Conservation (phyloP, 2,888 invertebrate species). For the Drosophila anomelani region DNA sequence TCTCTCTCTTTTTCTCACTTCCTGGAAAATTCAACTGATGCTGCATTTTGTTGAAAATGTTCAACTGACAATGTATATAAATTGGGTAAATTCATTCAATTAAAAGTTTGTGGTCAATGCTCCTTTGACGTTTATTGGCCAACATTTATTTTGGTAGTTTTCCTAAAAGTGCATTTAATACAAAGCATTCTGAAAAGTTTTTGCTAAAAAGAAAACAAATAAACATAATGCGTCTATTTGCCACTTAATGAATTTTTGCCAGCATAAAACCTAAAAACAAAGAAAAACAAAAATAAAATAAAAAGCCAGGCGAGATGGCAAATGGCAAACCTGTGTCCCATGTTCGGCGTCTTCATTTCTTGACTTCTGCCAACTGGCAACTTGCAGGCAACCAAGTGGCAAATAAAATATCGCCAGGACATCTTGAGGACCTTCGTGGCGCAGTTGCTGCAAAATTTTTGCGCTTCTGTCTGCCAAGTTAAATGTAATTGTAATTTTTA, state of each 20-base stretch:
- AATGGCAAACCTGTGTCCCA: constrained; percentile 73
- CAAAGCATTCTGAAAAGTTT: constrained; percentile 40
- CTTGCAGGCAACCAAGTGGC: constrained; percentile 55
- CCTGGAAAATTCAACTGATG: constrained; percentile 29
- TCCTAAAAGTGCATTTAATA: constrained; percentile 39
- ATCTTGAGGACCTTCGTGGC: constrained; percentile 31
- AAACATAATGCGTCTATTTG: constrained; percentile 74
- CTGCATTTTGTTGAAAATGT: constrained; percentile 28
- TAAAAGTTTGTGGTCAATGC: constrained; percentile 57
- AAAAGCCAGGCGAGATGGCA: constrained; percentile 24
- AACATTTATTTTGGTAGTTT: constrained; percentile 40
- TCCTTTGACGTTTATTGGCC: constrained; percentile 55
- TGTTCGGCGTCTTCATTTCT: constrained; percentile 47
- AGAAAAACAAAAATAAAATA: constrained; percentile 27
- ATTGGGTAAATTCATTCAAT: constrained; percentile 61
- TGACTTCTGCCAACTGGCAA: constrained; percentile 58
- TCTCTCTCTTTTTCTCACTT: neutral
- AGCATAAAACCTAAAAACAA: constrained; percentile 10
- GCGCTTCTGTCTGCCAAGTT: constrained; percentile 61
- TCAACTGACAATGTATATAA: constrained; percentile 32
- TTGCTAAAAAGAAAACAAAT: constrained; percentile 20
- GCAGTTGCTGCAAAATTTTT: constrained; percentile 55
- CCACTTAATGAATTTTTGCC: constrained; percentile 69
- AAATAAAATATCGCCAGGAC: constrained; percentile 62
- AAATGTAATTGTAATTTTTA: constrained; percentile 80